Base-by-base conservation (phyloP, 2,888 invertebrate genomes). In the Masnerella sp. region DNA sequence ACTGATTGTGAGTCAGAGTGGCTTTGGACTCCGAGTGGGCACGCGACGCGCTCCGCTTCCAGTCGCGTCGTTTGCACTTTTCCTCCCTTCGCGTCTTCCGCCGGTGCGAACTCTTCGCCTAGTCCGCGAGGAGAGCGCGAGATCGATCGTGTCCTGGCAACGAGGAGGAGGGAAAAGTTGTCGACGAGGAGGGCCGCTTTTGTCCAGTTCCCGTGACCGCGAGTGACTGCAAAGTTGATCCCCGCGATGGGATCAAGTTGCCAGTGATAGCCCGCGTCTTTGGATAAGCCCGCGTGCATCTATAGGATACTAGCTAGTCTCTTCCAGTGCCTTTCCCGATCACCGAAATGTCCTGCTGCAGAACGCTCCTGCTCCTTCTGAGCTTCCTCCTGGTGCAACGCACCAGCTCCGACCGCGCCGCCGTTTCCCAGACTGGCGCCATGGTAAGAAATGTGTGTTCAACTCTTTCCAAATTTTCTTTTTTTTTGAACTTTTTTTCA, bases 1-100 rank as follows among this genome's bases (percentile, higher is more conserved):
- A 80, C 82, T 83, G 83, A 83, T 84, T 82, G 83, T 82, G 84
- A 85, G 83, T 85, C 86, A 86, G 85, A 85, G 85, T 86, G 79
- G 82, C 83, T 83, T 84, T 82, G 81, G 79, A 83, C 83, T 81
- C 78, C 82, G 83, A 79, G 81, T 80, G 69, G 42, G 73, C 71
- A 62, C 77, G 76, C 77, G 76, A 73, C 74, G 68, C 70, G 73
- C 69, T 61, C 40, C 22, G 45, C 45, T 69, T 45, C 61, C 34
- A n/a, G 45, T 64, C 59, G 74, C 68, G 73, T 62, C 61, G 68
- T 68, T 71, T 71, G 61, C 59, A 59, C 74, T 74, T 69, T 74
- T 76, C 71, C 71, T 67, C 59, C 71, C 67, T 65, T 56, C 15
- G 11, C 18, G 32, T 58, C 54, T 61, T 58, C 54, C 38, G 43